Conservation (phyloP, 2,113 vertebrate species). For the Setophaga coronata region DNA sequence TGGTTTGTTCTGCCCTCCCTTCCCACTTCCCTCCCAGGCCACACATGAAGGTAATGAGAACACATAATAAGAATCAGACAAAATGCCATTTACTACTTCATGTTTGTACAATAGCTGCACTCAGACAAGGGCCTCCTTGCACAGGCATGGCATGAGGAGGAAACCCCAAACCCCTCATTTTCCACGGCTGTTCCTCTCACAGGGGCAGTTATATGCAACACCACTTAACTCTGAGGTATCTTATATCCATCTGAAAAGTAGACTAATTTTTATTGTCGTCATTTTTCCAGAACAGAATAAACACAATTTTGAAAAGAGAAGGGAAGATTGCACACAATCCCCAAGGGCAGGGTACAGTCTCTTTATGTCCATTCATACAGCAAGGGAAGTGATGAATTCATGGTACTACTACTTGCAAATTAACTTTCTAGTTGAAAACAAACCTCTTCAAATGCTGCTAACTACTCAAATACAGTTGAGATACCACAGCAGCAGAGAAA, state of each 20-base stretch:
- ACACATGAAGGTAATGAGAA: constrained; percentile 19
- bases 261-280: neutral
- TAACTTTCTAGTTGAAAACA: constrained; percentile 14
- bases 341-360: neutral
- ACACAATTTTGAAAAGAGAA: neutral
- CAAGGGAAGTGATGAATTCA: neutral
- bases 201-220: neutral
- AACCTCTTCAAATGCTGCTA: neutral
- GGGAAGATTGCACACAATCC: neutral
- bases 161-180: neutral
- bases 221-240: neutral
- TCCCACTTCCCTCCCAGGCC: constrained; percentile 27
- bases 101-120: neutral
- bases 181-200: neutral
- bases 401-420: neutral
- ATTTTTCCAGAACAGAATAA: neutral
- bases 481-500: neutral
- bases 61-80: constrained; percentile 12
- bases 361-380: neutral
- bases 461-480: neutral
- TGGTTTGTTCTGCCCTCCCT: neutral
- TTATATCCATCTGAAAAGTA: neutral
- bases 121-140: neutral
- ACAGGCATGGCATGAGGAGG: neutral
- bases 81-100: neutral